Evolutionary conservation across 2,888 invertebrate species (phyloP).

Genomic region (Drosophila barbarae): DNA sequence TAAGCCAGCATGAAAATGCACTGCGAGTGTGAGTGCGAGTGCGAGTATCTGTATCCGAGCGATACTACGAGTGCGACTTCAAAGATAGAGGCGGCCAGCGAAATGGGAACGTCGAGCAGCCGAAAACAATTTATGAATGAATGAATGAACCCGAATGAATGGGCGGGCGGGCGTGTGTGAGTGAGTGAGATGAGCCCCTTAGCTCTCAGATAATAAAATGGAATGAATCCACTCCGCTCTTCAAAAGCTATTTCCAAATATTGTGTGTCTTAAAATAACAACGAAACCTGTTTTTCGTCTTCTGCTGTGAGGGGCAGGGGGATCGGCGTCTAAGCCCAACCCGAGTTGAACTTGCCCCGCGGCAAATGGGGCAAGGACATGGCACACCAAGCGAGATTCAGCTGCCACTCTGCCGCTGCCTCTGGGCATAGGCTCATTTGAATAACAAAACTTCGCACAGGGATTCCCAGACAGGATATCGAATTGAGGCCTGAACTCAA

Average conservation of each 20-base stretch:
- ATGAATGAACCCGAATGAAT: conserved; percentile 38
- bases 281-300: conserved; percentile 39
- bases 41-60: conserved; percentile 28
- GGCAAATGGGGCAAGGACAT: conserved; percentile 71
- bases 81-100: conserved; percentile 24
- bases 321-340: conserved; percentile 8
- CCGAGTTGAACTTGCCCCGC: conserved; percentile 53
- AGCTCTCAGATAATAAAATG: conserved; percentile 36
- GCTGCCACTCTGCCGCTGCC: conserved; percentile 43
- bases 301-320: background rate
- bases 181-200: conserved; percentile 37
- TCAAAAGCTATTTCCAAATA: conserved; percentile 22
- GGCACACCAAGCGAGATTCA: conserved; percentile 37
- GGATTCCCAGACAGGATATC: conserved; percentile 53
- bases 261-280: conserved; percentile 26
- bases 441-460: conserved; percentile 54
- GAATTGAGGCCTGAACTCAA: conserved; percentile 35
- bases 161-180: conserved; percentile 19
- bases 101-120: conserved; percentile 25
- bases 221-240: conserved; percentile 37
- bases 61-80: conserved; percentile 22
- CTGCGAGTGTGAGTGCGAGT: background rate
- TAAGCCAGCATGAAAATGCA: conserved; percentile 37
- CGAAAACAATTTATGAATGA: conserved; percentile 45
- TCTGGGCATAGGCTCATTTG: conserved; percentile 52